Base-by-base conservation (phyloP, 35 echinoderm and acorn worm species). In the Strongylocentrotus purpuratus region DNA sequence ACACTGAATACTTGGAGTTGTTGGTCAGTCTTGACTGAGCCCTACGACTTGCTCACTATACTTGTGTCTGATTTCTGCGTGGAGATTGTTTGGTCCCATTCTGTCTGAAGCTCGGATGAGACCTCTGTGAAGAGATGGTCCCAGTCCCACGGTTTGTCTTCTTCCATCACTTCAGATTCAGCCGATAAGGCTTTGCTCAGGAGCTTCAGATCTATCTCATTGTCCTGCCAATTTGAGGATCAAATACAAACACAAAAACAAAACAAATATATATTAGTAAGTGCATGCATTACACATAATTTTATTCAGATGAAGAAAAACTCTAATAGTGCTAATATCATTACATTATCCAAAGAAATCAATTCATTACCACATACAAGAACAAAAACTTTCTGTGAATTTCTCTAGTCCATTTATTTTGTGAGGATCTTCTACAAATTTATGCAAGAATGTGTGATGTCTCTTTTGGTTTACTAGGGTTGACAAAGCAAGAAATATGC, bases 141-240 rank as follows among this genome's bases (percentile, higher is more conserved):
- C 98, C 98, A 99, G 85, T 98, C 96, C 98, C 98, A 99, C 0
- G 97, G 96, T 85, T 94, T 97, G 95, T 99, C 98, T 33, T 99
- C 98, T 65, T 99, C 98, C 33, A 85, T 96, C 50, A 98, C 97
- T 33, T 99, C 98, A 28, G 92, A 94, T 86, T 99, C 97, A 45
- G 98, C 71, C 50, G 97, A 97, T 14, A 99, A 65, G 8, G 95
- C 95, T 65, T 96, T 98, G 59, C 96, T 95, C 10, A 99, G 94
- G 12, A 99, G 45, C 87, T 99, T 99, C 88, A 99, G 47, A 87
- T 99, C 98, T 55, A 99, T 99, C 88, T 99, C 97, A 96, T 97
- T 97, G 94, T 99, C 98, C 98, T 98, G 65, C 18, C 14, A 46
- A 89, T 89, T 31, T 2, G 25, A 55, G 15, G 15, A 55, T 11